These are phyloP conservation scores for Nomia melanderi DNA, from an alignment of 1,140 invertebrate genomes.

Conservation along the genomic window DNA sequence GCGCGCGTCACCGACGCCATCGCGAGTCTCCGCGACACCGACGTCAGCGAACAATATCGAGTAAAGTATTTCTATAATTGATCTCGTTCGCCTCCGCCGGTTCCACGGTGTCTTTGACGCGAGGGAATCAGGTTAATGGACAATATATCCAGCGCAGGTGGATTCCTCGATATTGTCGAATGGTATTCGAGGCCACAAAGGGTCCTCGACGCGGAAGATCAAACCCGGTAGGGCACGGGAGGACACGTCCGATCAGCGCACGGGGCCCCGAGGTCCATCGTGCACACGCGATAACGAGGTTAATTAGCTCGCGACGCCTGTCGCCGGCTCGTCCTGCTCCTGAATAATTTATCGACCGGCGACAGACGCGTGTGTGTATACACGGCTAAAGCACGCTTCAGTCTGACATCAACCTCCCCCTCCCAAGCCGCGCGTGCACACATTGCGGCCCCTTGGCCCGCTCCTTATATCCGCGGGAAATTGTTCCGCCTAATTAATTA, in stretches of 20 bases:
- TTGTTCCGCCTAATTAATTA: slow-evolving; percentile 41
- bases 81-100: too few species aligned
- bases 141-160: too few species aligned
- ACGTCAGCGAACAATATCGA: too few species aligned
- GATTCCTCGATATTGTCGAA: background rate
- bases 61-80: too few species aligned
- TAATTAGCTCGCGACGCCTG: slow-evolving; percentile 65
- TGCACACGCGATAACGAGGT: slow-evolving; percentile 60
- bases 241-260: slow-evolving; percentile 14
- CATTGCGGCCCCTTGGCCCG: background rate
- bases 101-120: too few species aligned
- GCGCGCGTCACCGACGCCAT: too few species aligned
- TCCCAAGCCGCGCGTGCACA: background rate
- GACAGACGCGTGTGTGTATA: slow-evolving; percentile 23
- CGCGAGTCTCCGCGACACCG: too few species aligned
- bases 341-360: slow-evolving; percentile 70
- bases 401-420: too few species aligned
- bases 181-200: background rate
- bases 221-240: background rate
- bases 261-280: background rate
- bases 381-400: background rate
- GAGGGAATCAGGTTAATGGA: too few species aligned
- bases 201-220: slow-evolving; percentile 5
- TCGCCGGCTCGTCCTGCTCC: slow-evolving; percentile 65
- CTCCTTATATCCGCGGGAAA: slow-evolving; percentile 32